Evolutionary conservation across 1,140 invertebrate species (phyloP).

Genomic region (Magallana gigas): DNA sequence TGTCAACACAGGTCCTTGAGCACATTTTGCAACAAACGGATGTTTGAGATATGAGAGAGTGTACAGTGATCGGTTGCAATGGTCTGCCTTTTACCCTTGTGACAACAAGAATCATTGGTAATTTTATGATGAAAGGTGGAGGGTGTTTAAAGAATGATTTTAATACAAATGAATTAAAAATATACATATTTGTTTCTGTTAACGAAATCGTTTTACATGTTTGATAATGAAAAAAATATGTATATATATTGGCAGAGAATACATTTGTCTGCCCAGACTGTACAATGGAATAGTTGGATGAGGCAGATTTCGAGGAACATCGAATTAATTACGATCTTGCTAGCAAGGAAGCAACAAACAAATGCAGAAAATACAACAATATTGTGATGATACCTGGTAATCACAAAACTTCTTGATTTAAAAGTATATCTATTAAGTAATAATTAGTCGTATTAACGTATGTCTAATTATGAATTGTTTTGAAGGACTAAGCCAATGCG

Average conservation of each 20-base stretch:
- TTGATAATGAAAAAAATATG: background rate
- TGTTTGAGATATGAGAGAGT: background rate
- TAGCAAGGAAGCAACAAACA: background rate
- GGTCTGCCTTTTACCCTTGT: constrained; percentile 42
- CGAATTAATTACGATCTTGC: background rate
- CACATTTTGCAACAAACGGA: constrained; percentile 16
- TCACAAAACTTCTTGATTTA: background rate
- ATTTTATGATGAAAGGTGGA: background rate
- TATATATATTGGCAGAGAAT: background rate
- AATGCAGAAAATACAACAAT: constrained; percentile 42
- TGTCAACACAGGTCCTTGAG: background rate
- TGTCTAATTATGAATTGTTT: background rate
- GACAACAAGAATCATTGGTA: background rate
- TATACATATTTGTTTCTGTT: background rate
- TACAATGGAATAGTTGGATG: constrained; percentile 9
- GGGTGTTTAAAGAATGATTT: background rate
- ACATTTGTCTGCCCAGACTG: constrained; percentile 8
- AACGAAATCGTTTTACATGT: background rate
- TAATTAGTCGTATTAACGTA: background rate
- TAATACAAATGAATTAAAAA: background rate
- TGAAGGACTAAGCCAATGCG: constrained; percentile 19
- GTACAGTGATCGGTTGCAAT: constrained; percentile 47
- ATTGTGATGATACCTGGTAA: constrained; percentile 46
- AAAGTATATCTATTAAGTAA: constrained; percentile 4
- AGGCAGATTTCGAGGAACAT: constrained; percentile 8